phyloP scores from a whole-genome alignment of 2,797 vertebrate genomes.

The Brotula barbata region DNA sequence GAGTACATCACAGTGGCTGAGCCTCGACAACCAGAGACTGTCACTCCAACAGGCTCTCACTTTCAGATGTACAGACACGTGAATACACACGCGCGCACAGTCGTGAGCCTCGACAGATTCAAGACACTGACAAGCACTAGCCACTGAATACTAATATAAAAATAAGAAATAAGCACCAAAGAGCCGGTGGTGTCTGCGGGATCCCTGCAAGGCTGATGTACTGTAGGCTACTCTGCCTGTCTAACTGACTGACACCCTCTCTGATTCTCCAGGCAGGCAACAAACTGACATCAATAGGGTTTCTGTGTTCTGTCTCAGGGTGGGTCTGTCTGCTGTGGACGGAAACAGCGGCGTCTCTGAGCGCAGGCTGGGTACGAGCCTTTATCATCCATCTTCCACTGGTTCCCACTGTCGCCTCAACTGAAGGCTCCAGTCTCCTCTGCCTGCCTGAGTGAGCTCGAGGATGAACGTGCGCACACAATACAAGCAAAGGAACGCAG shows the following conservation, averaged over 20 bases:
- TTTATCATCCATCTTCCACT: conserved; percentile 55
- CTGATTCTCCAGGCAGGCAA: conserved; percentile 74
- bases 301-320: conserved; percentile 68
- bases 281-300: conserved; percentile 67
- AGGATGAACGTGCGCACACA: conserved; percentile 14
- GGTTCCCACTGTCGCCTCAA: conserved; percentile 55
- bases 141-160: conserved; percentile 74
- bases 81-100: conserved; percentile 29
- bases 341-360: conserved; percentile 54
- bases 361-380: conserved; percentile 55
- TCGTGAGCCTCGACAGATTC: conserved; percentile 63
- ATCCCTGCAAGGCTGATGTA: conserved; percentile 62
- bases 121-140: conserved; percentile 70
- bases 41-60: conserved; percentile 61
- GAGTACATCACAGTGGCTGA: conserved; percentile 64
- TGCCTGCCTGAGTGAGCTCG: conserved; percentile 12
- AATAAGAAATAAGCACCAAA: conserved; percentile 62
- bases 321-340: conserved; percentile 70
- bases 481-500: background rate
- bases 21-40: conserved; percentile 64
- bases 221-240: conserved; percentile 73
- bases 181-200: conserved; percentile 59
- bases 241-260: conserved; percentile 74
- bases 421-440: conserved; percentile 35
- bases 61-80: conserved; percentile 50